A percentile compares a stretch with the other conserved stretches of the same genome.
Conservation (phyloP, 2,113 vertebrate species). For the Myodes glareolus region DNA sequence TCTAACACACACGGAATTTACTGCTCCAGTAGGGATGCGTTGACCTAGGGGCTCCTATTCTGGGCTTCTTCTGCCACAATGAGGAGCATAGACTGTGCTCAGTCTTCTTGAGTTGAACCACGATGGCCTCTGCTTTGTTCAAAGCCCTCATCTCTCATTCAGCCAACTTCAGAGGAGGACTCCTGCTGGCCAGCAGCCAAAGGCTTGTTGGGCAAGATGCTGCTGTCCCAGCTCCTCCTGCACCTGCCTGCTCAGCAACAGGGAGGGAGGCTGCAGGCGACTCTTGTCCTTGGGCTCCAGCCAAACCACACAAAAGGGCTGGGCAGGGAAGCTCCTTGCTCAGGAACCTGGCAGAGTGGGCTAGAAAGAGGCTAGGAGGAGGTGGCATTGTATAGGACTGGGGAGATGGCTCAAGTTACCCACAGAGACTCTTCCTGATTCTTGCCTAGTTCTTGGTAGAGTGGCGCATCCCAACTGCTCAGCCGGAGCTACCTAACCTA, state of each 20-base stretch:
- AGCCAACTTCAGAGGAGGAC: constrained; percentile 50
- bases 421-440: not conserved
- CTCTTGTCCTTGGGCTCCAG: constrained; percentile 75
- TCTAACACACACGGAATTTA: not conserved
- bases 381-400: not conserved
- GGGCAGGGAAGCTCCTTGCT: constrained; percentile 66
- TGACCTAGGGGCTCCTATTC: not conserved
- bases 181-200: constrained; percentile 13
- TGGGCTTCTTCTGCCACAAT: not conserved
- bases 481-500: not conserved
- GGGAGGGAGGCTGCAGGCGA: constrained; percentile 60
- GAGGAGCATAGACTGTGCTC: not conserved
- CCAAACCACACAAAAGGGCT: constrained; percentile 77
- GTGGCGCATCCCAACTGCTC: not conserved
- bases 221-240: constrained; percentile 27
- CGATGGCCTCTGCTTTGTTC: constrained; percentile 50
- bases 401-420: not conserved
- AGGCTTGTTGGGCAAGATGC: not conserved
- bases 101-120: not conserved
- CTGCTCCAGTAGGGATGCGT: not conserved
- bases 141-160: not conserved
- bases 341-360: constrained; percentile 19
- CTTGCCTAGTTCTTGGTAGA: not conserved
- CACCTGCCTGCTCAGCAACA: constrained; percentile 72
- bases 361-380: not conserved